Evolutionary conservation across 2,113 vertebrate species (phyloP).

Genomic region (Pseudopodoces humilis): DNA sequence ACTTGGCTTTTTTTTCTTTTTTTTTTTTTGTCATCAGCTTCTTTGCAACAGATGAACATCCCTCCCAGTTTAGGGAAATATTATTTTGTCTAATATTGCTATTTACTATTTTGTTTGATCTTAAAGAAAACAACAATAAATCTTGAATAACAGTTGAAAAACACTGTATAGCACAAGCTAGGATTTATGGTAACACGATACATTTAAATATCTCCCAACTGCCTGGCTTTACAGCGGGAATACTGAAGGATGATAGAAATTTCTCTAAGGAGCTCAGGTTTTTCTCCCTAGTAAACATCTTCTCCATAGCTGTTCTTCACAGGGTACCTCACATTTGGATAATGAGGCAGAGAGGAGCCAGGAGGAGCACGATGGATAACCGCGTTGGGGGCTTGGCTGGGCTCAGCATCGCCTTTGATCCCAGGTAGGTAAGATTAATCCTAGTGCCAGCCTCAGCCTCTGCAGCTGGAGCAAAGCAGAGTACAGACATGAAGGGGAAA

Average conservation of each 20-base stretch:
- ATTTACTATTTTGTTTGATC: neutral
- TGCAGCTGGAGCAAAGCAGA: neutral
- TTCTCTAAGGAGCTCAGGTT: neutral
- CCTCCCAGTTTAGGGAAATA: neutral
- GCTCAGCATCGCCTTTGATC: neutral
- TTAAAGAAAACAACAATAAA: neutral
- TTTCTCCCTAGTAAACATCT: neutral
- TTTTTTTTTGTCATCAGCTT: neutral
- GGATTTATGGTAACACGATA: fast-evolving
- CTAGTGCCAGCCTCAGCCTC: fast-evolving
- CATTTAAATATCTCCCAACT: neutral
- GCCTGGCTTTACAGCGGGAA: neutral
- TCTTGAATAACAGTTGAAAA: neutral
- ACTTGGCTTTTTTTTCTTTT: neutral
- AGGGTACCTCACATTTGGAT: neutral
- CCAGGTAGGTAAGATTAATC: neutral
- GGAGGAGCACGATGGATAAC: neutral
- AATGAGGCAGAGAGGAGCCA: neutral
- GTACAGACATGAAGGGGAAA: neutral
- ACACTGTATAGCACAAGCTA: neutral
- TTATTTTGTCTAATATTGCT: neutral
- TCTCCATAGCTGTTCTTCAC: neutral
- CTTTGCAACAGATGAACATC: neutral
- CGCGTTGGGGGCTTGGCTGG: neutral
- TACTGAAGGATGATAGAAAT: neutral